These are phyloP conservation scores for Tetraneura akinire DNA, from an alignment of 1,140 invertebrate genomes.

Conservation along the genomic window DNA sequence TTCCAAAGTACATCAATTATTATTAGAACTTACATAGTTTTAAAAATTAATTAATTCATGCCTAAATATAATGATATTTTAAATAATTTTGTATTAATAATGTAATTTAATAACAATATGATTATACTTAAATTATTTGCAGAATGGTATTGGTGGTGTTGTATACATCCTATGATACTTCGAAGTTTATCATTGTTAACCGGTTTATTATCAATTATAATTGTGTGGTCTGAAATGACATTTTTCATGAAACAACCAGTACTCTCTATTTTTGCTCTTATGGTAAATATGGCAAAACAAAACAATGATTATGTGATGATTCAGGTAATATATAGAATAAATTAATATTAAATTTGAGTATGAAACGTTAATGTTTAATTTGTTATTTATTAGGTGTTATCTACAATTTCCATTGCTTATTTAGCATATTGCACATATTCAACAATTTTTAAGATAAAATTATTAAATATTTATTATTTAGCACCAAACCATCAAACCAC, in stretches of 20 bases:
- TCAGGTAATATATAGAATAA: conserved; percentile 69
- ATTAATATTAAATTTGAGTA: not conserved
- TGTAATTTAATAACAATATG: not conserved
- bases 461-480: conserved; percentile 96
- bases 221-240: conserved; percentile 98
- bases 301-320: conserved; percentile 93
- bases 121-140: conserved; percentile 55
- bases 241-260: conserved; percentile 92
- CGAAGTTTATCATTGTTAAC: conserved; percentile 74
- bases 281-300: conserved; percentile 77
- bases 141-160: conserved; percentile 97
- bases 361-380: not conserved
- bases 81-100: not conserved
- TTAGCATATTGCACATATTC: conserved; percentile 97
- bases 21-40: too few relatives aligned
- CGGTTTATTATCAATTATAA: conserved; percentile 79
- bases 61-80: too few relatives aligned
- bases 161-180: conserved; percentile 74
- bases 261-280: conserved; percentile 91
- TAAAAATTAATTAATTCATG: not conserved
- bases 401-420: conserved; percentile 88
- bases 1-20: too few relatives aligned
- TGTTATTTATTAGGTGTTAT: conserved; percentile 70
- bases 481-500: conserved; percentile 97
- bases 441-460: conserved; percentile 92